Evolutionary conservation across 30 jellyfish, hydroid and myxozoan genomes (phyloP), one percentile per base, ranked within the genome.

Genomic region (Pelagia noctiluca): DNA sequence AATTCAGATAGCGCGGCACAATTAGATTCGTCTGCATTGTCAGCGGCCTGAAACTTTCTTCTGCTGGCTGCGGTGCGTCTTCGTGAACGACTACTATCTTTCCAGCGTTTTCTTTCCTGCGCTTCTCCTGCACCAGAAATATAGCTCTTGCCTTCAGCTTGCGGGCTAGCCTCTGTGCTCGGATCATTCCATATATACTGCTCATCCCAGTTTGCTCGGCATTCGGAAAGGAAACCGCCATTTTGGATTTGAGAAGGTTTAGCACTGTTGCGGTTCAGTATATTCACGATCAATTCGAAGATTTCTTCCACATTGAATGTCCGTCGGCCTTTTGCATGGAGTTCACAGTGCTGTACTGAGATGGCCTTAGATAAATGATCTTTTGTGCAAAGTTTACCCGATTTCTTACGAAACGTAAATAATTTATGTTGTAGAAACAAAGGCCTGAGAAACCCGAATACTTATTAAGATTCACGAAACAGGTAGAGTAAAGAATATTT

Each of bases 171-270:
- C 62, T 83, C 81, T 83, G 93, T 30, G 93, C 93, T 12, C 86
- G 78, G 13, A 83, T 83, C 93, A 83, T 83, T 16, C 87, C 93
- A 83, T 38, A 80, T 30, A 80, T 80, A 53, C 90, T 80, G 76
- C 50, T 80, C 83, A 50, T 80, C 28, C 57, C 67, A 5, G 52
- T 47, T 3, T 71, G 38, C 0, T 54, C 90, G 18, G 50, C 90
- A 1, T 49, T 28, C 50, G 28, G 71, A 46, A n/a, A 3, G n/a
- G 34, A 53, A 50, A 25, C 35, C 19, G 90, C 90, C 90, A 80
- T 80, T 26, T 13, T 21, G 37, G 18, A 30, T 24, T 16, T 35
- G 32, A 38, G 13, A 33, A 30, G 11, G 36, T n/a, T n/a, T n/a
- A n/a, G n/a, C 88, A n/a, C 79, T 76, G 88, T 52, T 57, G 47